These are phyloP conservation scores for Sciurus carolinensis DNA, from an alignment of 2,797 vertebrate genomes.

Conservation along the genomic window DNA sequence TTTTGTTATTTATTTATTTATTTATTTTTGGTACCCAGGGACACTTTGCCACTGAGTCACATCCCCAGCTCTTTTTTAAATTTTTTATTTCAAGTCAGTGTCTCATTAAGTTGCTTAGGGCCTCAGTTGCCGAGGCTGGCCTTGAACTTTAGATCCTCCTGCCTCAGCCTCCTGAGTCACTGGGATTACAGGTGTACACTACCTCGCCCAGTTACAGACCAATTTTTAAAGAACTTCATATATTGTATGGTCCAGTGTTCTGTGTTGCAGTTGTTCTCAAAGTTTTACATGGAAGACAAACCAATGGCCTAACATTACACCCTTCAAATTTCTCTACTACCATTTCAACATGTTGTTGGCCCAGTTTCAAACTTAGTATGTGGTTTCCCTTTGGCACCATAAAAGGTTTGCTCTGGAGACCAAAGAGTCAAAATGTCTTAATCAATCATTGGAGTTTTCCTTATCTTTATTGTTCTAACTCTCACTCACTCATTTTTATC, in stretches of 20 bases:
- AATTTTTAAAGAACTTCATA: not conserved
- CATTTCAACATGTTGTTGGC: slow-evolving; percentile 61
- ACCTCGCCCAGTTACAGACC: not conserved
- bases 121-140: no score
- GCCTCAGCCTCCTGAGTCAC: no score
- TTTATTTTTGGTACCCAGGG: no score
- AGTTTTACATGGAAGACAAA: not conserved
- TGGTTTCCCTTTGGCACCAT: slow-evolving; percentile 7
- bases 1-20: no score
- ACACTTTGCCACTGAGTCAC: no score
- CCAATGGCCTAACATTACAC: slow-evolving; percentile 44
- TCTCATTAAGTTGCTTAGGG: no score
- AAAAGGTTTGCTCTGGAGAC: slow-evolving; percentile 44
- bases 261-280: not conserved
- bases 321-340: slow-evolving; percentile 36
- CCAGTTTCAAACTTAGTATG: slow-evolving; percentile 4
- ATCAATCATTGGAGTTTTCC: not conserved
- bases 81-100: no score
- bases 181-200: no score
- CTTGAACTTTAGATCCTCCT: no score
- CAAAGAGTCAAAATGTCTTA: slow-evolving; percentile 47
- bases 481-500: slow-evolving; percentile 44
- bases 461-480: slow-evolving; percentile 53
- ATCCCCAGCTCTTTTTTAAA: no score
- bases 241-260: not conserved